Evolutionary conservation across 1,140 invertebrate species (phyloP).

Genomic region (Zelostemma sp.): DNA sequence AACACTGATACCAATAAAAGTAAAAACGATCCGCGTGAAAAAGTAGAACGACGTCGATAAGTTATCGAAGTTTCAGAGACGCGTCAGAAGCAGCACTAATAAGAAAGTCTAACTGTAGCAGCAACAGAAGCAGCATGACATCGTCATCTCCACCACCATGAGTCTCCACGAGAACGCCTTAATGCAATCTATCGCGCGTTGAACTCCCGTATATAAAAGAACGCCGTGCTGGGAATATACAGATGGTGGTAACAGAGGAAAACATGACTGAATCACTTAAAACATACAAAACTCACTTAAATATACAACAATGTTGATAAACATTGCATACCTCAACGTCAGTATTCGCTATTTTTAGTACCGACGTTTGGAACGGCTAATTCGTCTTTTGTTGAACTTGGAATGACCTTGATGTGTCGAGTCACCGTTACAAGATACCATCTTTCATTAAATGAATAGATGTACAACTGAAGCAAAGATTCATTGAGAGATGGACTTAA

Average conservation of each 20-base stretch:
- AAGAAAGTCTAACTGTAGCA: constrained; percentile 38
- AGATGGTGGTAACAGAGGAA: constrained; percentile 38
- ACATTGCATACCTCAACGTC: neutral
- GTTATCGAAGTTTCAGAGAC: constrained; percentile 31
- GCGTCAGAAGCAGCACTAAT: constrained; percentile 43
- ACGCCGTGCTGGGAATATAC: constrained; percentile 34
- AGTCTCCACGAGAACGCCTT: constrained; percentile 45
- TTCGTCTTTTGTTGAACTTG: too few relatives aligned
- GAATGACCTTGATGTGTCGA: too few relatives aligned
- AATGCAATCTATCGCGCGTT: constrained; percentile 47
- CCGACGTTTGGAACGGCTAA: too few relatives aligned
- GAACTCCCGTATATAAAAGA: constrained; percentile 44
- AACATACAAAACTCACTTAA: constrained; percentile 46
- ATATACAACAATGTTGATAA: constrained; percentile 1
- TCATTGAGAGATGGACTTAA: too few relatives aligned
- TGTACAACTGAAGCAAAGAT: too few relatives aligned
- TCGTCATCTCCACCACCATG: constrained; percentile 49
- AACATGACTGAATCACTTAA: constrained; percentile 51
- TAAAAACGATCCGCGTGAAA: constrained; percentile 5
- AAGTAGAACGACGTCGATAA: constrained; percentile 14
- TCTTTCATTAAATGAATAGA: too few relatives aligned
- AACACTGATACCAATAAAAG: neutral
- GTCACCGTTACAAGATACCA: too few relatives aligned
- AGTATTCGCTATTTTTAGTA: too few relatives aligned
- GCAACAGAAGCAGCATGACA: constrained; percentile 38